These are phyloP conservation scores for Myotis findleyi DNA, from an alignment of 2,797 vertebrate species.

Conservation along the genomic window DNA sequence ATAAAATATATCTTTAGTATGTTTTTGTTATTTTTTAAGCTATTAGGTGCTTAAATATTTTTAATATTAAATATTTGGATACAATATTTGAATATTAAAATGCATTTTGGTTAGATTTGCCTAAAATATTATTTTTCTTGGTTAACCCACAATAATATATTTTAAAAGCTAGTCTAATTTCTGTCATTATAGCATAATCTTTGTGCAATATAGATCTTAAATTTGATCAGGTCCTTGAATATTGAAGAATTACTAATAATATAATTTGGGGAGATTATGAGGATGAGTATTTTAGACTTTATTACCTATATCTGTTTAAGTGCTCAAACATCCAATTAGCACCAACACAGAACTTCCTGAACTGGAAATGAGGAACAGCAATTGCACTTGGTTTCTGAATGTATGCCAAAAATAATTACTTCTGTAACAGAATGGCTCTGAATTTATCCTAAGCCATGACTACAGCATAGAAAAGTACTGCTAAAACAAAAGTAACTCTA, in stretches of 20 bases:
- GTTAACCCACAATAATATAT: neutral
- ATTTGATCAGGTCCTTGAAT: conserved; percentile 9
- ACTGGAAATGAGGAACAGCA: conserved; percentile 55
- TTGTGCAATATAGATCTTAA: neutral
- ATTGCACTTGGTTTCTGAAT: conserved; percentile 59
- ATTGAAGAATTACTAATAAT: conserved; percentile 38
- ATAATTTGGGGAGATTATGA: conserved; percentile 3
- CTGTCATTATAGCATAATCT: neutral
- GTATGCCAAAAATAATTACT: conserved; percentile 67
- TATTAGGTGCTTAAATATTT: neutral
- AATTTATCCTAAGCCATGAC: conserved; percentile 57
- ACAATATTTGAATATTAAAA: neutral
- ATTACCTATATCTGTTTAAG: conserved; percentile 61
- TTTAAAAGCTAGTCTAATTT: conserved; percentile 44
- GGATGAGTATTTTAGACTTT: conserved; percentile 64
- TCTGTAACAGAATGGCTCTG: conserved; percentile 56
- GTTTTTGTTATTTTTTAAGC: neutral
- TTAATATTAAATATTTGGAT: neutral
- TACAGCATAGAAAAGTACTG: conserved; percentile 33
- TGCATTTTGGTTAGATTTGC: neutral
- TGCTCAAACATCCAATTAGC: conserved; percentile 35
- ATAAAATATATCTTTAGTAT: neutral
- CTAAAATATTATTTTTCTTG: conserved; percentile 1
- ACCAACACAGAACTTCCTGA: conserved; percentile 37
- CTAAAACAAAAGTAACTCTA: conserved; percentile 39